Base-by-base conservation (phyloP, 2,888 invertebrate genomes). In the Eulithis prunata region DNA sequence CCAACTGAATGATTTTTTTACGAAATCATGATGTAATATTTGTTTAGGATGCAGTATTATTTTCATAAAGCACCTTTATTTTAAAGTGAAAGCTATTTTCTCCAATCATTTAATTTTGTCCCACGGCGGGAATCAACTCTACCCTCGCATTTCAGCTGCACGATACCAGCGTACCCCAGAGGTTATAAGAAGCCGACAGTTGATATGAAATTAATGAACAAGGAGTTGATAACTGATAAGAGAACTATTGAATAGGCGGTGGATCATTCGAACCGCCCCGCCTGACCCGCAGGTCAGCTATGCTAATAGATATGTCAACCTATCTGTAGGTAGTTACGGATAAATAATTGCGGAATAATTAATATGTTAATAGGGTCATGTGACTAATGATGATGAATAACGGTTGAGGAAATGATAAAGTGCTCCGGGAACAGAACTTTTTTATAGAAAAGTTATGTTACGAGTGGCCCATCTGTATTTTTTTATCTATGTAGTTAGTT, bases 131-230 rank as follows among this genome's bases (percentile, higher is more conserved):
- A 45, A 47, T 47, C 14, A 7, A 47, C 14, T 14, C 47, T 14
- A 14, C 14, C 4, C 14, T 14, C 47, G 14, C 14, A 1, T 14
- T 13, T 49, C 10, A 47, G 47, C 8, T 14, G 49, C 10, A 10
- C 21, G 47, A n/a, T 13, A 14, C 47, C 11, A 11, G 11, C 2
- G 4, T 47, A 14, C 47, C 47, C 13, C 46, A 57, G 66, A 69
- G 32, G 68, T 79, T 77, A 72, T 74, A 76, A 85, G 74, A 77
- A 69, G 78, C 89, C 89, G 88, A 78, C 80, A 73, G 78, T 75
- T 74, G 83, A 86, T 88, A 86, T 79, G 65, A 79, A 87, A 88
- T 87, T 86, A 87, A 84, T 89, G 84, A 86, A 88, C 86, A 85
- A 86, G 80, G 79, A 78, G 75, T 74, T 77, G 88, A 90, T 91